Evolutionary conservation across 2,888 invertebrate species (phyloP).

Genomic region (Deilephila elpenor): DNA sequence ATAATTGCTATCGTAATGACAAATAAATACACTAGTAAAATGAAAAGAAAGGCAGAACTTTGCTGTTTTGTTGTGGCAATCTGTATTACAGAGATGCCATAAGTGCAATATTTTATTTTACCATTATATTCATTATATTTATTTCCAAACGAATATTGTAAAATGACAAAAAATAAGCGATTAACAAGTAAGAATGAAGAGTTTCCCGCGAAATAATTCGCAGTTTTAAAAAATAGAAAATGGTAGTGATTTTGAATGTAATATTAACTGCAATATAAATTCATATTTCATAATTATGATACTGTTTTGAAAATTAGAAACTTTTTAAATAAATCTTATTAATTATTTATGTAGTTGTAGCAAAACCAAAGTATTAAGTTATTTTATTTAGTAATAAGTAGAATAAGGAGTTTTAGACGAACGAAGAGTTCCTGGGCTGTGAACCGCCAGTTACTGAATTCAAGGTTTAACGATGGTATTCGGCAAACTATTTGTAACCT

Average conservation of each 20-base stretch:
- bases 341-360: not conserved
- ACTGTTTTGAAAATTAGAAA: not conserved
- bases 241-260: not conserved
- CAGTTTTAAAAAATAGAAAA: not conserved
- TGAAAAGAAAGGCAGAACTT: not conserved
- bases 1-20: too few species aligned
- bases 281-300: too few species aligned
- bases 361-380: not conserved
- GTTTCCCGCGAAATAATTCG: not conserved
- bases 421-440: conserved; percentile 3
- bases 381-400: not conserved
- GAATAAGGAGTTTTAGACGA: not conserved
- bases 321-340: not conserved
- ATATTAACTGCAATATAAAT: not conserved
- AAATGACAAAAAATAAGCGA: too few species aligned
- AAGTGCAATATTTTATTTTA: conserved; percentile 2
- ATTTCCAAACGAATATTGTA: too few species aligned
- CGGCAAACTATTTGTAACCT: too few species aligned
- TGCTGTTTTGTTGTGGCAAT: not conserved
- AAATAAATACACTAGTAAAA: not conserved
- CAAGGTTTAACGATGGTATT: not conserved
- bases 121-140: not conserved
- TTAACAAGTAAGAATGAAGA: too few species aligned
- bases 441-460: not conserved
- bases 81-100: not conserved